Evolutionary conservation across 2,797 vertebrate species (phyloP).

Genomic region (Apogon hyalosoma): DNA sequence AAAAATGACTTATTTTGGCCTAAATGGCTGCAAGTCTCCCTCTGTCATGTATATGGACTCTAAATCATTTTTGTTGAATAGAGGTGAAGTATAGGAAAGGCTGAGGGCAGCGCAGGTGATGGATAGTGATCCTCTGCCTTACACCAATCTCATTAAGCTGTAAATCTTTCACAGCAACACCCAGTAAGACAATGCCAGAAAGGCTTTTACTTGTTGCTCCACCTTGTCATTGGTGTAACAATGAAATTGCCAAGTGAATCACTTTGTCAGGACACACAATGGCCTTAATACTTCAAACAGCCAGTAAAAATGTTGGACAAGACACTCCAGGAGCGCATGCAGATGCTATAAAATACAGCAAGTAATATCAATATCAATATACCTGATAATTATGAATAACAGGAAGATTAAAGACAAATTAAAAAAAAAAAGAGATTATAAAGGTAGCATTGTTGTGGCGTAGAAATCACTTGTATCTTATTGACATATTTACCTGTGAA

Average conservation of each 20-base stretch:
- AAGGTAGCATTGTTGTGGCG: too few species aligned
- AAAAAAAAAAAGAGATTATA: background rate
- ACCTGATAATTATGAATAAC: conserved; percentile 5
- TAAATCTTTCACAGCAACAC: conserved; percentile 85
- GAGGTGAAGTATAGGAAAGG: conserved; percentile 52
- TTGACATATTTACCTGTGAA: too few species aligned
- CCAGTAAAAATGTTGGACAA: conserved; percentile 77
- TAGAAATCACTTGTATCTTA: too few species aligned
- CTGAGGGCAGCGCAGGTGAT: conserved; percentile 75
- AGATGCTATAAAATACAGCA: conserved; percentile 13
- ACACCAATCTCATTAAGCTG: conserved; percentile 81
- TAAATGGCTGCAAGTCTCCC: conserved; percentile 43
- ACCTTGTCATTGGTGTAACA: conserved; percentile 72
- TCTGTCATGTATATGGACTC: conserved; percentile 67
- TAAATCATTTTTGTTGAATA: conserved; percentile 60
- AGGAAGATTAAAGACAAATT: background rate
- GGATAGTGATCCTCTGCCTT: conserved; percentile 75
- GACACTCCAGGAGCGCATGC: conserved; percentile 52
- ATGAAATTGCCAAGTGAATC: conserved; percentile 70
- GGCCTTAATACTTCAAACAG: conserved; percentile 59
- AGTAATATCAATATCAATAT: conserved; percentile 11
- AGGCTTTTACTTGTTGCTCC: conserved; percentile 74
- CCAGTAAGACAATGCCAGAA: conserved; percentile 77
- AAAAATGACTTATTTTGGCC: conserved; percentile 9
- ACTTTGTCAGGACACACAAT: conserved; percentile 70